Percentiles rank a stretch among this genome's conserved stretches.
Evolutionary conservation across 2,113 vertebrate genomes (phyloP).

Genomic region (Pollimyrus isidori): DNA sequence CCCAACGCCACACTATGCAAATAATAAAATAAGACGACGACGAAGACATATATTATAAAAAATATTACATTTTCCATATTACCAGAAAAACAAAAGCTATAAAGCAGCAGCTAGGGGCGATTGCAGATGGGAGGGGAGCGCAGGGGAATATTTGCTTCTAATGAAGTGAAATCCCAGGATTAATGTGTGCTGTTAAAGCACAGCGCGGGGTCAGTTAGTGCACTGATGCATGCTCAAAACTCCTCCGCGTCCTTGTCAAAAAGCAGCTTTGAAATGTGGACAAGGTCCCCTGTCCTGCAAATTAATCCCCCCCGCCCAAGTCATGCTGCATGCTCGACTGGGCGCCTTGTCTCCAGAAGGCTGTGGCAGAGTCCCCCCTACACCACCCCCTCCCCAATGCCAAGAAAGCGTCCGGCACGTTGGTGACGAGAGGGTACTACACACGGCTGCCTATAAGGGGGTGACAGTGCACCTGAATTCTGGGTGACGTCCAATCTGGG

Average conservation of each 20-base stretch:
- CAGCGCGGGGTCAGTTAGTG: conserved; percentile 23
- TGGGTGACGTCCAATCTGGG: background rate
- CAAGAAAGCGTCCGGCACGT: background rate
- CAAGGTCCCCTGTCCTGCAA: conserved; percentile 32
- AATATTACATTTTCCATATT: background rate
- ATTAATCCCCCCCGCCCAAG: conserved; percentile 33
- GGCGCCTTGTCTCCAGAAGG: conserved; percentile 27
- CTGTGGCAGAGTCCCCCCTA: conserved; percentile 1
- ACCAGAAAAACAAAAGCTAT: background rate
- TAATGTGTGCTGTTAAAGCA: conserved; percentile 13
- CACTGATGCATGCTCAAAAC: conserved; percentile 34
- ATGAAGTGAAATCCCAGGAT: conserved; percentile 8
- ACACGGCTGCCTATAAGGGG: background rate
- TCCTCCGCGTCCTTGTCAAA: conserved; percentile 24
- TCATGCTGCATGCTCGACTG: conserved; percentile 32
- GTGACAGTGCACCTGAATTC: background rate
- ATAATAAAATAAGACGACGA: background rate
- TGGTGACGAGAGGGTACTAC: background rate
- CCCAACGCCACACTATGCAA: background rate
- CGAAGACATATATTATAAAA: background rate
- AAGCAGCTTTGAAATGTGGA: conserved; percentile 14
- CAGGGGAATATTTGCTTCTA: background rate
- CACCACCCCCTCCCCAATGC: conserved; percentile 1
- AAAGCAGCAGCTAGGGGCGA: background rate
- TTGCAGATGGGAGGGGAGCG: no score